phyloP scores from a whole-genome alignment of 2,888 invertebrate species.

The Phragmatobia fuliginosa region DNA sequence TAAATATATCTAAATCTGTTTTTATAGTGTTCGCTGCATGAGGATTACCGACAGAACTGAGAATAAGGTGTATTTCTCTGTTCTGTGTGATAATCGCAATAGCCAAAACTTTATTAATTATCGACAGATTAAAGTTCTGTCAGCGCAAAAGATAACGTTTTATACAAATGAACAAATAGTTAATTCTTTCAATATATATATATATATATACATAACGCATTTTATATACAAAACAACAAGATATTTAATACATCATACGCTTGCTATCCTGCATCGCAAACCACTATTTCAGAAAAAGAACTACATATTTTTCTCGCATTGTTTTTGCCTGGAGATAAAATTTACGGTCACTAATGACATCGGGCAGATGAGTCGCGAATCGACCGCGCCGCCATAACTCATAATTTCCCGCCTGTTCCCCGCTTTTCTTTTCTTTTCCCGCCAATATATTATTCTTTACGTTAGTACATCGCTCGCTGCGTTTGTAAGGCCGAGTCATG shows the following conservation, averaged over 20 bases:
- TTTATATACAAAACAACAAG: background rate
- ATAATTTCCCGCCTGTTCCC: conserved; percentile 76
- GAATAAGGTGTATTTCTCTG: no score
- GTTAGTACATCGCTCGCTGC: conserved; percentile 46
- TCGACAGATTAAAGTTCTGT: no score
- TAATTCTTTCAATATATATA: no score
- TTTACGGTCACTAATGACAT: conserved; percentile 76
- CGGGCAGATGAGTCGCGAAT: conserved; percentile 64
- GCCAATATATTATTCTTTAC: conserved; percentile 74
- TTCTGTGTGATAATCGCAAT: no score
- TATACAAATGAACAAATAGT: no score
- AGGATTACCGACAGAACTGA: no score
- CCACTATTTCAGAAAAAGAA: conserved; percentile 4
- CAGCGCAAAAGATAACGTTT: no score
- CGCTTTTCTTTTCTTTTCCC: conserved; percentile 49
- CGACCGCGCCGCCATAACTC: conserved; percentile 72
- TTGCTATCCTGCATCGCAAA: background rate
- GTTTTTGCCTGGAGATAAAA: conserved; percentile 61
- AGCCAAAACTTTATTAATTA: no score
- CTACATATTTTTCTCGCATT: conserved; percentile 20
- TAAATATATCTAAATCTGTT: no score
- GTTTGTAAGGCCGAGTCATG: conserved; percentile 52
- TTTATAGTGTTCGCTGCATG: no score
- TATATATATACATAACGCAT: no score
- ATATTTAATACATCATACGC: background rate